Evolutionary conservation across 2,113 vertebrate genomes (phyloP).

Genomic region (Corvus cornix): DNA sequence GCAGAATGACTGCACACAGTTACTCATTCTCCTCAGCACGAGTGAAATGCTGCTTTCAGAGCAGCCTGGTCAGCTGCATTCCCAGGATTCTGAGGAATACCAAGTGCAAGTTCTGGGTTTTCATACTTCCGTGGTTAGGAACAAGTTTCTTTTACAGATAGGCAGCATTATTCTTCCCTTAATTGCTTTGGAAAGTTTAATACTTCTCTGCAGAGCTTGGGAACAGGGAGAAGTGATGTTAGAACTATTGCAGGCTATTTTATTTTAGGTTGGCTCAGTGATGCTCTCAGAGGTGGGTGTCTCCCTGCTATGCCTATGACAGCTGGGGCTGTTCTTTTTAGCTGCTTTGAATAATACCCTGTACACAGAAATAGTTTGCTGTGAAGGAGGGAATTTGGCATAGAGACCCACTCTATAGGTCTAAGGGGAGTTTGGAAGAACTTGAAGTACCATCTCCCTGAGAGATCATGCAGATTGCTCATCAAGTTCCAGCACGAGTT

Average conservation of each 20-base stretch:
- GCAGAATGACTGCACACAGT: not conserved
- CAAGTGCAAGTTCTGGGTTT: not conserved
- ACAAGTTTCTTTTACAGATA: not conserved
- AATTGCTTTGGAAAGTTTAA: not conserved
- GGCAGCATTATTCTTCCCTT: not conserved
- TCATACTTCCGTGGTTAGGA: not conserved
- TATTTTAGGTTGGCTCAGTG: conserved; percentile 15
- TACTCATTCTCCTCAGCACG: not conserved
- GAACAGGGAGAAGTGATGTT: not conserved
- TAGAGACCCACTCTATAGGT: conserved; percentile 16
- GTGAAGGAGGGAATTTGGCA: conserved; percentile 55
- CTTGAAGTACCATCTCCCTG: conserved; percentile 3
- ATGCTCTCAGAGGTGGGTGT: conserved; percentile 57
- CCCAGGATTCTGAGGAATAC: not conserved
- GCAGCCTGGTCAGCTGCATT: not conserved
- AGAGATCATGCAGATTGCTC: conserved; percentile 19
- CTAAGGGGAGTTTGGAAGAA: conserved; percentile 45
- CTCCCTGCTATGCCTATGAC: conserved; percentile 54
- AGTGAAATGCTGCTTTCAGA: not conserved
- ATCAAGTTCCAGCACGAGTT: not conserved
- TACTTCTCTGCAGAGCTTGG: not conserved
- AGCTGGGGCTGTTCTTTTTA: conserved; percentile 66
- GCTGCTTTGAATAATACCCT: conserved; percentile 60
- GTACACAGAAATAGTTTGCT: conserved; percentile 49
- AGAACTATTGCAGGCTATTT: conserved; percentile 26